Base-by-base conservation (phyloP, 2,888 invertebrate species). In the Sarcophaga subvicina region DNA sequence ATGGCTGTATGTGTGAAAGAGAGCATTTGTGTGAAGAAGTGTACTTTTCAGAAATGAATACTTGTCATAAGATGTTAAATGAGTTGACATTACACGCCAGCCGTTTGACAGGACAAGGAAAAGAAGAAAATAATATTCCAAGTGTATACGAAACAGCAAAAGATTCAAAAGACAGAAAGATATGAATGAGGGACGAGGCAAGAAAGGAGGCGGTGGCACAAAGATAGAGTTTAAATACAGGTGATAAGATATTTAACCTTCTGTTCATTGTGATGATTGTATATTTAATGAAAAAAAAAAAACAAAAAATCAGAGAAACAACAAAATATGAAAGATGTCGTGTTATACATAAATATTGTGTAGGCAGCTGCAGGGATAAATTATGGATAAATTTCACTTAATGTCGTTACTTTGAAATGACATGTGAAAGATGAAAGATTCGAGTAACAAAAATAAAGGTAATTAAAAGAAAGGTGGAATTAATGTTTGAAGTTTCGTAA, bases 11-110 rank as follows among this genome's bases (percentile, higher is more conserved):
- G 10, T 37, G 37, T 37, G 6, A 6, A 37, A 37, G 37, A 1
- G 37, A 37, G 2, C 37, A 37, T 37, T 37, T 37, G 37, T 37
- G 37, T 37, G 37, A 37, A 37, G 37, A 37, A 37, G 59, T 60
- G 54, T 20, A 27, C 63, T 66, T 71, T 62, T 67, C 62, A 71
- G 64, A 83, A 83, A 83, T 80, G 72, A 80, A 83, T 83, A 83
- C 86, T 80, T 86, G 86, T 77, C 86, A 83, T 80, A 80, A 83
- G 78, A 83, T 86, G 86, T 83, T 86, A 83, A 83, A 86, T 76
- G 73, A 80, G 80, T 83, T 83, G 86, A 80, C 86, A 83, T 54
- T 63, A 80, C 70, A 76, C 71, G 82, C 82, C 82, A 82, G 79
- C 60, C 82, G 75, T 76, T 86, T 82, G 82, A 54, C 73, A 69